Conservation (phyloP, 2,113 vertebrate species). For the Gavialis gangeticus region DNA sequence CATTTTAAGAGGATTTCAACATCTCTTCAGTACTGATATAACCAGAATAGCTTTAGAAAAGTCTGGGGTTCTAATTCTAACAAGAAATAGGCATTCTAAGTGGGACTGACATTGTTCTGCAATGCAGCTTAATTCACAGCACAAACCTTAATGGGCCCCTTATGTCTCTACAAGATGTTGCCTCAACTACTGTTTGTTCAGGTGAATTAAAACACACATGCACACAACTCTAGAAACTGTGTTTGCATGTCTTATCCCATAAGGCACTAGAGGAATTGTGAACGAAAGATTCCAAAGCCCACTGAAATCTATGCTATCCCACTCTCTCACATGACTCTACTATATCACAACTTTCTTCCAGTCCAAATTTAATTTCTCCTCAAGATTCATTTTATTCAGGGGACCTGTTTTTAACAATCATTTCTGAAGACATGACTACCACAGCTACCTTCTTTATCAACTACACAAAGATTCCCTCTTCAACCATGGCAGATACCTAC, state of each 20-base stretch:
- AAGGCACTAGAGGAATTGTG: background rate
- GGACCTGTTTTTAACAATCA: background rate
- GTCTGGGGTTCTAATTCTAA: background rate
- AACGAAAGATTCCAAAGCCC: background rate
- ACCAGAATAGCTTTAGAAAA: background rate
- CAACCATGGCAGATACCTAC: background rate
- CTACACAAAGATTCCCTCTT: background rate
- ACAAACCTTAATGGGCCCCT: background rate
- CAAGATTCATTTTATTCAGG: background rate
- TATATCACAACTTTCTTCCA: rapidly evolving
- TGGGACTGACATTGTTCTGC: background rate
- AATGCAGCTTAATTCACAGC: background rate
- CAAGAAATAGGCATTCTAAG: background rate
- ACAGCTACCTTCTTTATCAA: background rate
- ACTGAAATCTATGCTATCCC: rapidly evolving
- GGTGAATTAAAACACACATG: background rate
- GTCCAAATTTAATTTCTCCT: background rate
- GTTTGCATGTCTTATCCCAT: background rate
- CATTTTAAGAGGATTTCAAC: background rate
- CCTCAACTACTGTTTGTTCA: background rate
- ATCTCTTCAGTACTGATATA: background rate
- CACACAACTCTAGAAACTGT: background rate
- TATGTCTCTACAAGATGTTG: background rate
- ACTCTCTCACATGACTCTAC: background rate
- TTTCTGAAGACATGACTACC: background rate